phyloP scores from a whole-genome alignment of 2,797 vertebrate genomes.

The Eulemur rubriventer region DNA sequence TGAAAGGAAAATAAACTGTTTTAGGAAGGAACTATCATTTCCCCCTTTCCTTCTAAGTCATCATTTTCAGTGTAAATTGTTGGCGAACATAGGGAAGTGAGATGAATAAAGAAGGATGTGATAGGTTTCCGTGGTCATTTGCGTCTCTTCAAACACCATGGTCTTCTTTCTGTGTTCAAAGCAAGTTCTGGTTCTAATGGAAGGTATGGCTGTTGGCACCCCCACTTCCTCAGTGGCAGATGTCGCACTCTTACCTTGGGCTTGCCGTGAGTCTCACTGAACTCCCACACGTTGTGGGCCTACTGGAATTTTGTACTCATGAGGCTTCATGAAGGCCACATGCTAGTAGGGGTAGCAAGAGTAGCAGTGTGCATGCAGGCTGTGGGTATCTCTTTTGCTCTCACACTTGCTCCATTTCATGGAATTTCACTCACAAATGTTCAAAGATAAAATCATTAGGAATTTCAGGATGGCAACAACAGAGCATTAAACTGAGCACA shows the following conservation, averaged over 20 bases:
- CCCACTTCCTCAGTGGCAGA: neutral
- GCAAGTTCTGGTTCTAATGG: neutral
- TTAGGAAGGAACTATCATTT: neutral
- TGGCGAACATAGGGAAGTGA: neutral
- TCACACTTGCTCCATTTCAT: neutral
- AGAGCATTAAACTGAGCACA: neutral
- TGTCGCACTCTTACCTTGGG: neutral
- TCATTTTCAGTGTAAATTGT: neutral
- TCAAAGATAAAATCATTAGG: neutral
- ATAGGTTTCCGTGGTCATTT: neutral
- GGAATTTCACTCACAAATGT: neutral
- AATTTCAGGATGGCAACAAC: neutral
- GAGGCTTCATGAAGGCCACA: neutral
- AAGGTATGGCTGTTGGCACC: neutral
- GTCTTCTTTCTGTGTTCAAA: neutral
- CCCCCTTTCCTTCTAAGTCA: neutral
- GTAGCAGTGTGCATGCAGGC: accelerated
- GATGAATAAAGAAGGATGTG: neutral
- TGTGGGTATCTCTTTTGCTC: neutral
- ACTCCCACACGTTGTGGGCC: neutral
- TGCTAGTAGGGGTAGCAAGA: neutral
- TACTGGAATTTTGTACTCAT: neutral
- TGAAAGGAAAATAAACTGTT: neutral
- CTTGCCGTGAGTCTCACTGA: neutral
- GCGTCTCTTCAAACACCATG: neutral